phyloP scores from a whole-genome alignment of 2,888 invertebrate genomes.

The Agonopterix heracliana region DNA sequence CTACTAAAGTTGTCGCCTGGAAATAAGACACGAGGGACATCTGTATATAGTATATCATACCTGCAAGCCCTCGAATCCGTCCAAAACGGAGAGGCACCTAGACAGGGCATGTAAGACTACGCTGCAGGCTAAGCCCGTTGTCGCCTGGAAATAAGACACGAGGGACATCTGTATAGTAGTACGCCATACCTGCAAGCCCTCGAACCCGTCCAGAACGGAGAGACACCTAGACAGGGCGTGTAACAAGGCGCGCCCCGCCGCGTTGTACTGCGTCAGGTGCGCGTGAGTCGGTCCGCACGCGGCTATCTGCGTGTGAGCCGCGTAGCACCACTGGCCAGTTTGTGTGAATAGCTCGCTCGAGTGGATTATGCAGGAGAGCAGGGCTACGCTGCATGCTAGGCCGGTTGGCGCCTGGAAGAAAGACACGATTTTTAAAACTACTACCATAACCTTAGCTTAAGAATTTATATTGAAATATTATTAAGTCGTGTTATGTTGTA shows the following conservation, averaged over 20 bases:
- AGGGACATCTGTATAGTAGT: no score
- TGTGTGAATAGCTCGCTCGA: conserved; percentile 32
- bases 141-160: no score
- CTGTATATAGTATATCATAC: conserved; percentile 9
- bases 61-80: conserved; percentile 32
- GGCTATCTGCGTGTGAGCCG: conserved; percentile 35
- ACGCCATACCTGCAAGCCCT: conserved; percentile 25
- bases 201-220: conserved; percentile 38
- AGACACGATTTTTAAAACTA: not conserved
- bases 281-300: conserved; percentile 30
- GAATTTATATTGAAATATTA: no score
- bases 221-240: conserved; percentile 41
- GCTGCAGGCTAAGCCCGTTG: no score
- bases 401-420: conserved; percentile 47
- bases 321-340: conserved; percentile 49
- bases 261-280: conserved; percentile 33
- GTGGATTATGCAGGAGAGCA: conserved; percentile 36
- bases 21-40: no score
- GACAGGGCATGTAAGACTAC: no score
- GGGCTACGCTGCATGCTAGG: conserved; percentile 44
- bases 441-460: no score
- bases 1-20: no score
- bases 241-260: conserved; percentile 36
- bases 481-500: no score
- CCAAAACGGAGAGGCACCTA: conserved; percentile 33